A percentile compares a stretch with the other conserved stretches of the same genome.
Evolutionary conservation across 2,888 invertebrate genomes (phyloP).

Genomic region (Trachelus stipa): DNA sequence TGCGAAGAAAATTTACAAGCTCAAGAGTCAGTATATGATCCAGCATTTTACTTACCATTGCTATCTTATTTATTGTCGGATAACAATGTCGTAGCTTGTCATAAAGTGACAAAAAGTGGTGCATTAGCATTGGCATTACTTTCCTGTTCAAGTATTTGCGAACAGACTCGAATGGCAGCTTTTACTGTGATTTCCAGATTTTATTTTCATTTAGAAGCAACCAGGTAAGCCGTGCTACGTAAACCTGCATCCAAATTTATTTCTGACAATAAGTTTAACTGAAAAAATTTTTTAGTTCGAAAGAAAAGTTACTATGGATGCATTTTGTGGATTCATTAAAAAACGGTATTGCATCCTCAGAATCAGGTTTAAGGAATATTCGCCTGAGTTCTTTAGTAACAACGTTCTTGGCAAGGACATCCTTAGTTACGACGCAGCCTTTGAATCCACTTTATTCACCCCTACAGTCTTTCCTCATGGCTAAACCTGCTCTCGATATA

Average conservation of each 20-base stretch:
- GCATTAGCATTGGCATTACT: constrained; percentile 78
- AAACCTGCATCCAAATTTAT: not conserved
- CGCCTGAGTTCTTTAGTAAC: constrained; percentile 73
- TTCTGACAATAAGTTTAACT: not conserved
- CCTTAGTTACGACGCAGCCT: constrained; percentile 80
- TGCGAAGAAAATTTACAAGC: constrained; percentile 34
- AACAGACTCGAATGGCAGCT: constrained; percentile 77
- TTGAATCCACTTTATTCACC: constrained; percentile 81
- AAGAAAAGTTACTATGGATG: constrained; percentile 76
- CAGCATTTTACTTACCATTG: constrained; percentile 83
- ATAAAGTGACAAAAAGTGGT: constrained; percentile 77
- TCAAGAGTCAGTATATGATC: constrained; percentile 77
- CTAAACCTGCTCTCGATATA: constrained; percentile 82
- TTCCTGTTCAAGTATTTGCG: constrained; percentile 77
- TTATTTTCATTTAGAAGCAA: constrained; percentile 79
- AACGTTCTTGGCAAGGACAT: constrained; percentile 78
- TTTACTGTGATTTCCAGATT: constrained; percentile 81
- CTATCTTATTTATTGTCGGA: constrained; percentile 81
- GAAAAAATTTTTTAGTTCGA: constrained; percentile 63
- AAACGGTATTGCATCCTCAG: constrained; percentile 69
- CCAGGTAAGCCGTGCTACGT: constrained; percentile 68
- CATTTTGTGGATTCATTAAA: constrained; percentile 77
- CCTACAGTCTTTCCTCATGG: constrained; percentile 81
- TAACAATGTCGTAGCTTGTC: constrained; percentile 79
- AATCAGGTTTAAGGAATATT: constrained; percentile 40